These are phyloP conservation scores for Pimpla rufipes DNA, from an alignment of 2,888 invertebrate genomes.

Conservation along the genomic window DNA sequence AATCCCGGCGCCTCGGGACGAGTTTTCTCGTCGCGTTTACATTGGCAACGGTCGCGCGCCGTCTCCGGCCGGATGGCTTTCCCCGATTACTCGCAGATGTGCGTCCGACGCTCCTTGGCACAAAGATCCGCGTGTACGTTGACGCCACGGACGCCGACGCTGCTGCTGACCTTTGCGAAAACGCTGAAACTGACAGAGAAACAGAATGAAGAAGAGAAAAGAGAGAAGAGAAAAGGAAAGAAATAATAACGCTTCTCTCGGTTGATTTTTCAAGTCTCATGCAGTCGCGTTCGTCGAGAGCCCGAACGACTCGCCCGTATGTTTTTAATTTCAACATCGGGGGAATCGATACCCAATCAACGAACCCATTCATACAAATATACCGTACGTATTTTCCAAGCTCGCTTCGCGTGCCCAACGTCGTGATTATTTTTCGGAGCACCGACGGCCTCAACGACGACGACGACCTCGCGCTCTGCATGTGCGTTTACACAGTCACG, in stretches of 20 bases:
- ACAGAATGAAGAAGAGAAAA: neutral
- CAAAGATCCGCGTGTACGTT: slow-evolving; percentile 29
- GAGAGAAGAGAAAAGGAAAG: too few species aligned
- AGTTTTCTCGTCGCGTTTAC: slow-evolving; percentile 56
- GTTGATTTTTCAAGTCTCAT: neutral
- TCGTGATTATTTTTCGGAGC: slow-evolving; percentile 46
- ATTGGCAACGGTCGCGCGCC: slow-evolving; percentile 57
- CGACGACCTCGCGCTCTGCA: slow-evolving; percentile 28
- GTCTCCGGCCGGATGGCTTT: slow-evolving; percentile 50
- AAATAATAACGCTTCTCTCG: neutral
- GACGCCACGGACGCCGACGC: neutral
- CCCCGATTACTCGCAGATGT: slow-evolving; percentile 63
- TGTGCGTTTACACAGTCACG: neutral
- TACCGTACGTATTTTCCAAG: neutral
- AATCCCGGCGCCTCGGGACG: slow-evolving; percentile 29
- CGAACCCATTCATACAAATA: slow-evolving; percentile 42
- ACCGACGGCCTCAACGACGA: neutral
- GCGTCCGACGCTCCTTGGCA: slow-evolving; percentile 9
- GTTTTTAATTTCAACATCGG: slow-evolving; percentile 33
- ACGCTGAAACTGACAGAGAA: slow-evolving; percentile 26
- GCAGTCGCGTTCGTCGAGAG: neutral
- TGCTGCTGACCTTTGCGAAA: slow-evolving; percentile 28
- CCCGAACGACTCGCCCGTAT: slow-evolving; percentile 33
- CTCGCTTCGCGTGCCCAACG: slow-evolving; percentile 1
- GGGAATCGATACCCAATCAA: slow-evolving; percentile 56